phyloP scores from a whole-genome alignment of 1,140 invertebrate species.

The Protaetia brevitarsis region DNA sequence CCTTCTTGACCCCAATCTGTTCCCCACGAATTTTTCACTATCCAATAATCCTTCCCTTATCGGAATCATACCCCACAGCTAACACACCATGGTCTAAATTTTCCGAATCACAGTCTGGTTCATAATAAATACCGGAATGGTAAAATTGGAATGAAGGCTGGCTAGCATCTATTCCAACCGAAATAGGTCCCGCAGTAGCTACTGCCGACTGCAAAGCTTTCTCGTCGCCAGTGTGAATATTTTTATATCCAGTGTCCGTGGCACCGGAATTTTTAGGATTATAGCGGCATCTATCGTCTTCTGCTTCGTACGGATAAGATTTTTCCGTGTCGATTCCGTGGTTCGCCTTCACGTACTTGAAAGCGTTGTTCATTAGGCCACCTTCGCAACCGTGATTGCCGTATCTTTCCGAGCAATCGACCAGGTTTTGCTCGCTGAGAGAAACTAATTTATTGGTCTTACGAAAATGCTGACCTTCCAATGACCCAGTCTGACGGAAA shows the following conservation, averaged over 20 bases:
- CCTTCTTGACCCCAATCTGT: constrained; percentile 30
- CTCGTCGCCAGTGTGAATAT: constrained; percentile 59
- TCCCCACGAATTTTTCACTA: constrained; percentile 41
- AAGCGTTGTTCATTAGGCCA: constrained; percentile 31
- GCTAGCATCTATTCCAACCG: constrained; percentile 86
- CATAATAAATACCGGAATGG: constrained; percentile 26
- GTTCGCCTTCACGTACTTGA: constrained; percentile 52
- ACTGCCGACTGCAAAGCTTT: constrained; percentile 68
- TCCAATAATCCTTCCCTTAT: constrained; percentile 32
- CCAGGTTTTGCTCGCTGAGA: constrained; percentile 33
- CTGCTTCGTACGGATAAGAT: constrained; percentile 31
- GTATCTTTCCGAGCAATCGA: constrained; percentile 44
- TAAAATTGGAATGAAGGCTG: constrained; percentile 31
- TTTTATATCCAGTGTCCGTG: constrained; percentile 45
- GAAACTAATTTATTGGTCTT: constrained; percentile 21
- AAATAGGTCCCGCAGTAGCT: constrained; percentile 81
- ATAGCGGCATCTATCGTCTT: constrained; percentile 27
- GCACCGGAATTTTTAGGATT: constrained; percentile 46
- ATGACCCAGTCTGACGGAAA: constrained; percentile 32
- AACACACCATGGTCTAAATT: constrained; percentile 33
- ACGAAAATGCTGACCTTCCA: constrained; percentile 32
- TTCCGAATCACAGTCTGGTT: neutral
- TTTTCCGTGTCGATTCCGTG: constrained; percentile 30
- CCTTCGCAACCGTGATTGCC: constrained; percentile 30
- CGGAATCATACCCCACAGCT: constrained; percentile 34